These are phyloP conservation scores for Epirrita christyi DNA, from an alignment of 2,888 invertebrate genomes.

Conservation along the genomic window DNA sequence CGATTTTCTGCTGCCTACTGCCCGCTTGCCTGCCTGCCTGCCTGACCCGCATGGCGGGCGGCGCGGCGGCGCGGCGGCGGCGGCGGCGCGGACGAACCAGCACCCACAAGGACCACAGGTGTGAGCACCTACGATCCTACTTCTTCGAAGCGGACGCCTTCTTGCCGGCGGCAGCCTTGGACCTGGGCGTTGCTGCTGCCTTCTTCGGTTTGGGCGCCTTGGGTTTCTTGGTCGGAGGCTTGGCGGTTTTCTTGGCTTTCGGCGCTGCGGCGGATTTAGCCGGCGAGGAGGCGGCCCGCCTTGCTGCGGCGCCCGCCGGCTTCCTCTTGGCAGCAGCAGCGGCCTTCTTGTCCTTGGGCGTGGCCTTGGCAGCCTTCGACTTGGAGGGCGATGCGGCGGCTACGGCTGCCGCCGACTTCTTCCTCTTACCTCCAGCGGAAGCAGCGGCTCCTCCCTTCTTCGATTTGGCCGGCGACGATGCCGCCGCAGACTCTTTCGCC, in stretches of 20 bases:
- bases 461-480: conserved; percentile 11
- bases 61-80: neutral
- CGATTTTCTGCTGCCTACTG: neutral
- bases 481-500: conserved; percentile 42
- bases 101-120: neutral
- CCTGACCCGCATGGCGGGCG: neutral
- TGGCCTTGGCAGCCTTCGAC: conserved; percentile 34
- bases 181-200: conserved; percentile 32
- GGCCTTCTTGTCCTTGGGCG: conserved; percentile 18
- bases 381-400: conserved; percentile 46
- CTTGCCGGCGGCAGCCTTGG: conserved; percentile 42
- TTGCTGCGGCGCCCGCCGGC: conserved; percentile 20
- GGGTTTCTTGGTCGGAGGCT: conserved; percentile 61
- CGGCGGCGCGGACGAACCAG: neutral
- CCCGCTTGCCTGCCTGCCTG: neutral
- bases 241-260: conserved; percentile 48
- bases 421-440: conserved; percentile 45
- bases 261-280: conserved; percentile 45
- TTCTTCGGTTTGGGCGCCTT: conserved; percentile 56
- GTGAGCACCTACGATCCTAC: conserved; percentile 29
- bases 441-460: conserved; percentile 11
- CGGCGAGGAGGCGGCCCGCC: conserved; percentile 12
- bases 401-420: neutral
- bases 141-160: conserved; percentile 48
- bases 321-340: conserved; percentile 42